Percentiles rank a stretch among this genome's conserved stretches.
Evolutionary conservation across 2,113 vertebrate species (phyloP).

Genomic region (Pseudonaja textilis): DNA sequence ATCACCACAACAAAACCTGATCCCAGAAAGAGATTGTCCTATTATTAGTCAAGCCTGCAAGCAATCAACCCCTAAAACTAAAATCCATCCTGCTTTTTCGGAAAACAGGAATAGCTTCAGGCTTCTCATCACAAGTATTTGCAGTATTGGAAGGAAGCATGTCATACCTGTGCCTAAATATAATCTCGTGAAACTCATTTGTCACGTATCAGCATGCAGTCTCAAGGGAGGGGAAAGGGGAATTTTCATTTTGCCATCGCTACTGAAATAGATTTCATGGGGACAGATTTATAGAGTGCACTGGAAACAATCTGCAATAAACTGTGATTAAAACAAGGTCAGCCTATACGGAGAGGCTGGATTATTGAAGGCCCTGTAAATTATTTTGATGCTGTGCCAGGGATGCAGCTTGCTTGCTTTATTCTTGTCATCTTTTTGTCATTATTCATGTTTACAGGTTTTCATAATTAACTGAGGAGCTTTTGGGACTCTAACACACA

Average conservation of each 20-base stretch:
- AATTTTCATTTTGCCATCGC: conserved; percentile 23
- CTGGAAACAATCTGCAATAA: not conserved
- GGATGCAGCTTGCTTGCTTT: conserved; percentile 1
- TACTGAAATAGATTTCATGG: conserved; percentile 5
- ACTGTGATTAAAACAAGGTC: conserved; percentile 16
- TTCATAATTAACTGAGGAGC: not conserved
- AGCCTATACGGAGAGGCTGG: not conserved
- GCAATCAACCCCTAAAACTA: not conserved
- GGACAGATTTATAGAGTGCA: conserved; percentile 16
- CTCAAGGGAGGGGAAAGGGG: not conserved
- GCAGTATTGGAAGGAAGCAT: not conserved
- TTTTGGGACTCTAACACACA: not conserved
- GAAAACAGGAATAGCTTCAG: not conserved
- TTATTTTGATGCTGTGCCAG: not conserved
- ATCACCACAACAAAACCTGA: not conserved
- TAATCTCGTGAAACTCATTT: not conserved
- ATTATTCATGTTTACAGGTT: conserved; percentile 16
- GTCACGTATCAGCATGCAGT: not conserved
- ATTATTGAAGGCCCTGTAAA: not conserved
- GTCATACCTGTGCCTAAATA: not conserved
- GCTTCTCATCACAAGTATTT: not conserved
- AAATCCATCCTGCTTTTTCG: not conserved
- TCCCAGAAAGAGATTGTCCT: not conserved
- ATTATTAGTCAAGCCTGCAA: not conserved
- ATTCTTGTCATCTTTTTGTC: not conserved